Conservation (phyloP, 2,888 invertebrate species). For the Camponotus fellah region DNA sequence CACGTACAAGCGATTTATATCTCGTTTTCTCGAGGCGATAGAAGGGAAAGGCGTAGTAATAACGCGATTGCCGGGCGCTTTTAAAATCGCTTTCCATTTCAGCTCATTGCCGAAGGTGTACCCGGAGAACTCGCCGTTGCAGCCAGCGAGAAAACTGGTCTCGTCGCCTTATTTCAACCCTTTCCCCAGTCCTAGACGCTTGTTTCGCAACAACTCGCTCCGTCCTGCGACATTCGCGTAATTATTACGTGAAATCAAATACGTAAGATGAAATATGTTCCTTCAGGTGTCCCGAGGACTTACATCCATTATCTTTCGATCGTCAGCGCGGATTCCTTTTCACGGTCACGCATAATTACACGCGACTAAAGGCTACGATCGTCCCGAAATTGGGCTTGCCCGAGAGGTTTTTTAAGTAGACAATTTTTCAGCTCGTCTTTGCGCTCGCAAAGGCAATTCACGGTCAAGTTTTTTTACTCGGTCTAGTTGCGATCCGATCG, state of each 20-base stretch:
- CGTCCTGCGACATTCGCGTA: not conserved
- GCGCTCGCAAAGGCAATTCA: constrained; percentile 42
- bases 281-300: no score
- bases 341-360: not conserved
- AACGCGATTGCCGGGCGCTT: constrained; percentile 62
- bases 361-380: constrained; percentile 28
- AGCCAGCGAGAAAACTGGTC: constrained; percentile 38
- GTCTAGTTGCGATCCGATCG: constrained; percentile 73
- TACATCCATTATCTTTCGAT: no score
- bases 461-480: constrained; percentile 66
- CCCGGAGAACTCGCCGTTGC: not conserved
- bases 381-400: constrained; percentile 70
- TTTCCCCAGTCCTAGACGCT: not conserved
- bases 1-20: constrained; percentile 52
- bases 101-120: constrained; percentile 30
- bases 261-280: no score
- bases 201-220: constrained; percentile 23
- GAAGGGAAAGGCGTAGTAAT: constrained; percentile 66
- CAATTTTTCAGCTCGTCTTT: constrained; percentile 56
- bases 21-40: constrained; percentile 51
- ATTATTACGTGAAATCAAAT: not conserved
- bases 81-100: constrained; percentile 69
- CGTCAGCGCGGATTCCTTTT: not conserved
- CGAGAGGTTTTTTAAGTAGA: constrained; percentile 23
- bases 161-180: constrained; percentile 20